These are phyloP conservation scores for Bombus haemorrhoidalis DNA, from an alignment of 1,140 invertebrate genomes.

Conservation along the genomic window DNA sequence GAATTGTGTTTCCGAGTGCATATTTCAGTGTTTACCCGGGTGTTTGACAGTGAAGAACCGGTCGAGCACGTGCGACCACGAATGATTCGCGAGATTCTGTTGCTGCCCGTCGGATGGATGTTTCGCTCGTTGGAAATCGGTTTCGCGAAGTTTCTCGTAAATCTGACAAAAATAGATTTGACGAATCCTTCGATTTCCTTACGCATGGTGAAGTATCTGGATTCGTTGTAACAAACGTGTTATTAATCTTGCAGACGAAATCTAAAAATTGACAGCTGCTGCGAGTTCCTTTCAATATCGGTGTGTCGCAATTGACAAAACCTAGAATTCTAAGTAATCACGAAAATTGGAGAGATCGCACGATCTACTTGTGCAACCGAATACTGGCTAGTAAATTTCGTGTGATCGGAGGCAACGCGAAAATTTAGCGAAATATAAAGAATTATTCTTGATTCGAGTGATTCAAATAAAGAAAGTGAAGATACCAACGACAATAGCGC, in stretches of 20 bases:
- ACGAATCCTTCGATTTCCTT: neutral
- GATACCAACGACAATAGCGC: conserved; percentile 36
- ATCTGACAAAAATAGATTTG: neutral
- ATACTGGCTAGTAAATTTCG: no score
- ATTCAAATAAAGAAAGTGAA: conserved; percentile 32
- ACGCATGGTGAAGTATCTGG: neutral
- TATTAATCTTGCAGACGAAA: neutral
- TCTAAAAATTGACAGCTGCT: neutral
- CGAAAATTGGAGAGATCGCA: no score
- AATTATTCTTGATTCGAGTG: neutral
- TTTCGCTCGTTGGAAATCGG: conserved; percentile 9
- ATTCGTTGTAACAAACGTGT: neutral
- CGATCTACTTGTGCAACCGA: no score
- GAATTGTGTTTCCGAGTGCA: conserved; percentile 46
- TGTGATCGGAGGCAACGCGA: neutral
- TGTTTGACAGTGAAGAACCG: conserved; percentile 28
- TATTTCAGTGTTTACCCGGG: conserved; percentile 47
- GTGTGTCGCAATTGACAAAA: neutral
- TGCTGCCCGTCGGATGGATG: conserved; percentile 39
- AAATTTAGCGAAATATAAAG: neutral
- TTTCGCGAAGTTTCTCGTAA: conserved; percentile 9
- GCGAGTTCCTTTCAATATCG: no score
- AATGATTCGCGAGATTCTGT: conserved; percentile 10
- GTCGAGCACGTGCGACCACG: conserved; percentile 32
- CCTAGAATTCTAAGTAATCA: neutral